phyloP scores from a whole-genome alignment of 2,888 invertebrate species.

The Cephus pygmeus region DNA sequence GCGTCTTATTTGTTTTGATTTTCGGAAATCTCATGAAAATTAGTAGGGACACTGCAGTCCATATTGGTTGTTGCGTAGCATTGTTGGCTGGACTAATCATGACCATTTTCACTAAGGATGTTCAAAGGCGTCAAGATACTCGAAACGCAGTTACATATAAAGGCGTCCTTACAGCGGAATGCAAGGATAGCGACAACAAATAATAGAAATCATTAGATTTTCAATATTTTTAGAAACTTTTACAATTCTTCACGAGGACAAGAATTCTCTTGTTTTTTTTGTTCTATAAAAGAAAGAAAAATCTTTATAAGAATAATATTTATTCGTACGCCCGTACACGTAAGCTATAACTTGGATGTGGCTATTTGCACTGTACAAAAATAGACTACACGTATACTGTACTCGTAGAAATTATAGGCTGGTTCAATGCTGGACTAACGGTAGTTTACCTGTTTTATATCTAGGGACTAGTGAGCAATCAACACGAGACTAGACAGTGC shows the following conservation, averaged over 20 bases:
- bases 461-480: neutral
- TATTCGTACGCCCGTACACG: no score
- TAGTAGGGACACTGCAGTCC: constrained; percentile 56
- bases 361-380: no score
- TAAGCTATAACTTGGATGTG: no score
- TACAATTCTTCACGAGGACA: no score
- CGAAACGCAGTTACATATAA: constrained; percentile 29
- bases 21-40: constrained; percentile 49
- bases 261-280: no score
- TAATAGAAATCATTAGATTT: neutral
- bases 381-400: no score
- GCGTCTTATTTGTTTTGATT: constrained; percentile 52
- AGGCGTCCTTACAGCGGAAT: constrained; percentile 19
- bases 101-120: constrained; percentile 53
- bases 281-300: no score
- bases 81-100: constrained; percentile 53
- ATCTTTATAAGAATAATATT: no score
- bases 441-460: no score
- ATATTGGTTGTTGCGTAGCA: constrained; percentile 50
- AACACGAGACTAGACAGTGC: neutral
- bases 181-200: neutral
- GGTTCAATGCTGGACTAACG: no score
- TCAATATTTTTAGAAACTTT: no score
- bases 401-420: no score
- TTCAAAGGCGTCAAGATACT: constrained; percentile 53